Percentiles rank a stretch among this genome's conserved stretches.
These are phyloP conservation scores for Callipepla squamata DNA, from an alignment of 2,113 vertebrate species.

Conservation along the genomic window DNA sequence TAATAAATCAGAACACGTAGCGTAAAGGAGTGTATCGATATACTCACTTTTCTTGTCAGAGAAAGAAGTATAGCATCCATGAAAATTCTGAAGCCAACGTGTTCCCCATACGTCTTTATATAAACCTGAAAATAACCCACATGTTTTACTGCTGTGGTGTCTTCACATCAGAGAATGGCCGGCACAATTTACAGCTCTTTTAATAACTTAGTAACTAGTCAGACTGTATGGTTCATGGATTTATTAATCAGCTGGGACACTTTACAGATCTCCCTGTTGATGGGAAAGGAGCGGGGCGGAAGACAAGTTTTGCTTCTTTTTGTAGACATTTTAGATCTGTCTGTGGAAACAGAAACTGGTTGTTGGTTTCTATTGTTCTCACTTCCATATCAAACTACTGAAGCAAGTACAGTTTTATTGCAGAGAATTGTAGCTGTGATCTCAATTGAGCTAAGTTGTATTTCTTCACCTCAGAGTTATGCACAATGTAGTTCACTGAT, in stretches of 20 bases:
- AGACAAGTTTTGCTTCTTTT: not conserved
- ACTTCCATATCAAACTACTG: not conserved
- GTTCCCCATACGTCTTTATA: conserved; percentile 92
- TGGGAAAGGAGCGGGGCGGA: not conserved
- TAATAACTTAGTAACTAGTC: not conserved
- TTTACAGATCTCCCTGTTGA: not conserved
- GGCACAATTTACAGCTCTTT: not conserved
- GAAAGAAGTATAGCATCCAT: conserved; percentile 97
- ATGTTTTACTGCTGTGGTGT: not conserved
- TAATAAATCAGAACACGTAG: not conserved
- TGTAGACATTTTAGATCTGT: not conserved
- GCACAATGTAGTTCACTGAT: not conserved
- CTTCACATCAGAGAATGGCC: not conserved
- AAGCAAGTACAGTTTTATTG: not conserved
- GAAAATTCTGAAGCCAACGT: conserved; percentile 97
- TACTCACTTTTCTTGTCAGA: conserved; percentile 90
- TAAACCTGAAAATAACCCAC: conserved; percentile 84
- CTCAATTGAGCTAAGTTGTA: not conserved
- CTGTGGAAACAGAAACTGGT: not conserved
- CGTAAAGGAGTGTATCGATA: not conserved
- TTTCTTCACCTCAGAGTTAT: not conserved
- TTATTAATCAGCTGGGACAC: not conserved
- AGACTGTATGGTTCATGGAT: not conserved
- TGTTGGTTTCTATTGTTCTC: not conserved
- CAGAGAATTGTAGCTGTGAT: not conserved